phyloP scores from a whole-genome alignment of 1,140 invertebrate genomes.

The Drosophila melanogaster region DNA sequence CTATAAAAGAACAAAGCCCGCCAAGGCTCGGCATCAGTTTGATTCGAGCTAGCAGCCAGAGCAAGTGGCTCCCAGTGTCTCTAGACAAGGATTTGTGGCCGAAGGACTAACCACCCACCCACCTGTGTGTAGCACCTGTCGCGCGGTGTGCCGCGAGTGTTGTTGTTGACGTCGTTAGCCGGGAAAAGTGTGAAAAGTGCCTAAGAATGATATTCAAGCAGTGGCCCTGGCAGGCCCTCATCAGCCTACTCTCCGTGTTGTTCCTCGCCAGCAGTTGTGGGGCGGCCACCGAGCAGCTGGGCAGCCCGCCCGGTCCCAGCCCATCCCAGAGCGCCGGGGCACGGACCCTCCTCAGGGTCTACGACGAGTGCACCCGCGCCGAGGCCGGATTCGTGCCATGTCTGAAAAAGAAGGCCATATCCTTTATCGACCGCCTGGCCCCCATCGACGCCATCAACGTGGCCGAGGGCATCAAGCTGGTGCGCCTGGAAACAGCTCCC shows the following conservation, averaged over 20 bases:
- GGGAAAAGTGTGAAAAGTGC: constrained; percentile 23
- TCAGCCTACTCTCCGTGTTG: constrained; percentile 50
- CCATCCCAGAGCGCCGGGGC: constrained; percentile 84
- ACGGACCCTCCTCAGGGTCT: constrained; percentile 86
- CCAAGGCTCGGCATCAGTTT: constrained; percentile 74
- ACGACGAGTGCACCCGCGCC: constrained; percentile 87
- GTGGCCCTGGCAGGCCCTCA: constrained; percentile 32
- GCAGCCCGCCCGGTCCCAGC: constrained; percentile 36
- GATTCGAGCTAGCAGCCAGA: constrained; percentile 65
- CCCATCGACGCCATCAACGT: constrained; percentile 89
- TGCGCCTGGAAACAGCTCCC: constrained; percentile 85
- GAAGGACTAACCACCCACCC: constrained; percentile 44
- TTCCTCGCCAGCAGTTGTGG: constrained; percentile 50
- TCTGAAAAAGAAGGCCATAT: constrained; percentile 91
- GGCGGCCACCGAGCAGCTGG: constrained; percentile 72
- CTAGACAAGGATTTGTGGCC: constrained; percentile 9
- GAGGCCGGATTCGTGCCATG: constrained; percentile 88
- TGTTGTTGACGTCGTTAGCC: constrained; percentile 19
- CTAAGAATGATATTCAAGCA: constrained; percentile 57
- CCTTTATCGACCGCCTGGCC: constrained; percentile 89
- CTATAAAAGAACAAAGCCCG: constrained; percentile 83
- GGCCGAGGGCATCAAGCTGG: constrained; percentile 88
- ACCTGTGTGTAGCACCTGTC: constrained; percentile 39
- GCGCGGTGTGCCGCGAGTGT: constrained; percentile 40
- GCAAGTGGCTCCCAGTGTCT: constrained; percentile 48